Evolutionary conservation across 2,888 invertebrate species (phyloP).

Genomic region (Volucella inanis): DNA sequence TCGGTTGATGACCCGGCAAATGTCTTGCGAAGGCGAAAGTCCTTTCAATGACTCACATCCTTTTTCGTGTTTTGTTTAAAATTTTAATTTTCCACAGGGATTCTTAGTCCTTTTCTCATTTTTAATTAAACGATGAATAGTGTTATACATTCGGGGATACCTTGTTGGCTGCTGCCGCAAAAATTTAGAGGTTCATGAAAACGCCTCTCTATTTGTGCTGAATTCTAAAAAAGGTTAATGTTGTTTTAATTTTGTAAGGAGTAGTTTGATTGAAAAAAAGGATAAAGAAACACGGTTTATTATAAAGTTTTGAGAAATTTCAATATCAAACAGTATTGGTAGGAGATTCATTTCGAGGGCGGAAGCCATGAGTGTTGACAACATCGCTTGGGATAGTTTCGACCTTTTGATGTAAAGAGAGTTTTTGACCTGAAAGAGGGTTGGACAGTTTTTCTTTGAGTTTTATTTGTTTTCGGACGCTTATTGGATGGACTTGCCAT

Average conservation of each 20-base stretch:
- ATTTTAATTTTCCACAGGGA: slow-evolving; percentile 15
- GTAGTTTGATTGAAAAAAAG: slow-evolving; percentile 41
- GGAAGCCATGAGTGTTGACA: not conserved
- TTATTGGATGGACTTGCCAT: too few species aligned
- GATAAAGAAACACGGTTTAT: not conserved
- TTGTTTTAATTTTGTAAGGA: slow-evolving; percentile 1
- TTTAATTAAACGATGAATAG: slow-evolving; percentile 41
- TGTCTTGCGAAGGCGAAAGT: slow-evolving; percentile 2
- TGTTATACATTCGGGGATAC: not conserved
- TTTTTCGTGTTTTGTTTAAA: slow-evolving; percentile 7
- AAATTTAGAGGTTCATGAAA: slow-evolving; percentile 17
- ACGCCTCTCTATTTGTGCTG: slow-evolving; percentile 24
- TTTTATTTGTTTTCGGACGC: too few species aligned
- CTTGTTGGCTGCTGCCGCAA: slow-evolving; percentile 11
- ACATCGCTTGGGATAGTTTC: not conserved
- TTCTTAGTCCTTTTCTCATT: slow-evolving; percentile 24
- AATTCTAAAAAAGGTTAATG: slow-evolving; percentile 11
- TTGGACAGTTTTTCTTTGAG: too few species aligned
- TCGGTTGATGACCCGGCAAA: slow-evolving; percentile 25
- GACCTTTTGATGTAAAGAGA: too few species aligned
- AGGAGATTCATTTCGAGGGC: slow-evolving; percentile 33
- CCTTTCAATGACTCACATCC: slow-evolving; percentile 21
- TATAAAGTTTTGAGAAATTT: slow-evolving; percentile 15
- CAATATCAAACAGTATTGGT: slow-evolving; percentile 14
- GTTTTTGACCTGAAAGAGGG: too few species aligned